Conservation (phyloP, 2,888 invertebrate genomes). For the Colletes collaris region DNA sequence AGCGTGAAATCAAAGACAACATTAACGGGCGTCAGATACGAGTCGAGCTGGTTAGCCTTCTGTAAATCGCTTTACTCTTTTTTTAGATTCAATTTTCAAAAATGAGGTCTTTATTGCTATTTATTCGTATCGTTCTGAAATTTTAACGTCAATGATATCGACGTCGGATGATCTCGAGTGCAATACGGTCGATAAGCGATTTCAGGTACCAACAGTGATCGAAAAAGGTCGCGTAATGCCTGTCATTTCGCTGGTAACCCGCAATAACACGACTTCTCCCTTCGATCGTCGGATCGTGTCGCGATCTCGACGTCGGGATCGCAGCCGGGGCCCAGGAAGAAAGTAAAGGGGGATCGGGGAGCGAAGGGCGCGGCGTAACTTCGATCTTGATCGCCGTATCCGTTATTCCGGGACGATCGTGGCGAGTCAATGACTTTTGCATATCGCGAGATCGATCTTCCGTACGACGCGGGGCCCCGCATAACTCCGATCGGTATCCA, state of each 20-base stretch:
- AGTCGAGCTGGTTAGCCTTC: no score
- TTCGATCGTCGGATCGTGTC: constrained; percentile 51
- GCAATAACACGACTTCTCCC: constrained; percentile 59
- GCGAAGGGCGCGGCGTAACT: constrained; percentile 46
- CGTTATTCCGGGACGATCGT: constrained; percentile 65
- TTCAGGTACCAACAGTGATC: constrained; percentile 27
- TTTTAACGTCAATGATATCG: background rate
- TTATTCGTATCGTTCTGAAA: no score
- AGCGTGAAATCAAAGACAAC: no score
- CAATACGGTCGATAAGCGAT: constrained; percentile 27
- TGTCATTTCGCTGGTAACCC: constrained; percentile 58
- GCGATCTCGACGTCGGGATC: constrained; percentile 50
- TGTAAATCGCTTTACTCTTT: no score
- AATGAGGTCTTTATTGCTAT: no score
- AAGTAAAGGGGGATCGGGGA: constrained; percentile 15
- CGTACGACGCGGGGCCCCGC: constrained; percentile 10
- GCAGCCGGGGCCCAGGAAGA: constrained; percentile 5
- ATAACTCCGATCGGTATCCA: constrained; percentile 34
- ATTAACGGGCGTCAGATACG: no score
- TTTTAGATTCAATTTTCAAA: no score
- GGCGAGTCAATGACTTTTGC: constrained; percentile 66
- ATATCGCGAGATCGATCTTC: constrained; percentile 61
- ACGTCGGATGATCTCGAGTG: background rate
- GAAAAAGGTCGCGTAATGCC: constrained; percentile 52
- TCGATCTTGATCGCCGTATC: constrained; percentile 62